Conservation (phyloP, 2,888 invertebrate genomes). For the Choristoneura rosaceana region DNA sequence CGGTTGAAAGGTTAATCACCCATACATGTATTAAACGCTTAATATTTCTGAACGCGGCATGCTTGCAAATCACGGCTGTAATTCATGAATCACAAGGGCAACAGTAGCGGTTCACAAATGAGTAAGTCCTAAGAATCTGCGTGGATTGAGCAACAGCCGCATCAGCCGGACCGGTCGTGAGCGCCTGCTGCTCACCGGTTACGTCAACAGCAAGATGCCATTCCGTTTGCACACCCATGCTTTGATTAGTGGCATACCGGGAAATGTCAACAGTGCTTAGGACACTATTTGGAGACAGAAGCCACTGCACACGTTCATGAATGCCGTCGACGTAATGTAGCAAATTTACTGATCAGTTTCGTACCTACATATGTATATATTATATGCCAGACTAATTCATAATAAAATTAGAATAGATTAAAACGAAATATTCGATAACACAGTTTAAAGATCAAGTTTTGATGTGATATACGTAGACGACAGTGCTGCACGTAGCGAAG, state of each 20-base stretch:
- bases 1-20: too few relatives aligned
- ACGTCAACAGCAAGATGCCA: constrained; percentile 1
- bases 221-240: constrained; percentile 2
- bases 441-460: background rate
- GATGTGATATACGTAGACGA: background rate
- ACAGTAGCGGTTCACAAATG: background rate
- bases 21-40: too few relatives aligned
- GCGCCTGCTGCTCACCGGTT: constrained; percentile 2
- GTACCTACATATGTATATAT: background rate
- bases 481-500: background rate
- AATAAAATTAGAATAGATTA: background rate
- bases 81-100: too few relatives aligned
- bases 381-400: background rate
- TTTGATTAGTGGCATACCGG: constrained; percentile 5
- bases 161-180: background rate
- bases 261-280: background rate
- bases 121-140: background rate
- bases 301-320: background rate
- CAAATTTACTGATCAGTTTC: background rate
- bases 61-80: too few relatives aligned
- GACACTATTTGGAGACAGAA: background rate
- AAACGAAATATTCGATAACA: background rate
- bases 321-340: background rate
- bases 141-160: background rate
- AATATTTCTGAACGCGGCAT: too few relatives aligned